Base-by-base conservation (phyloP, 1,140 invertebrate species). In the Eumaeus atala region DNA sequence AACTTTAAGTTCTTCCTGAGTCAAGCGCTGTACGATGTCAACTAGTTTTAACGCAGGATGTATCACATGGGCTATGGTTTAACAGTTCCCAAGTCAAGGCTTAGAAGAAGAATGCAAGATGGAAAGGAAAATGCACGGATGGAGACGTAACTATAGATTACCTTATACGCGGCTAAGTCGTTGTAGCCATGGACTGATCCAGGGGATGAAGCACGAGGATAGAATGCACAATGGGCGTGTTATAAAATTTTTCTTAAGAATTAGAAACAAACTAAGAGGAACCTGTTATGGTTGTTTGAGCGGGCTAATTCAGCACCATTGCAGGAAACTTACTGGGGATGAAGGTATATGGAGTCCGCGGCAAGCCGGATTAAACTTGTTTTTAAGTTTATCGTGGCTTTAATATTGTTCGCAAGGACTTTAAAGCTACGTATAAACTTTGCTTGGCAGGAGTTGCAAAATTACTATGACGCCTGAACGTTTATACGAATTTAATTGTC, bases 301-400 rank as follows among this genome's bases (percentile, higher is more conserved):
- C 58, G 21, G 58, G 58, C 64, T 76, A 75, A 77, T 77, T 77
- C 67, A 65, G 58, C 66, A 59, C 68, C 71, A 74, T 64, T 72
- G 74, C 70, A 83, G 68, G 67, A 72, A 75, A 66, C 69, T 79
- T 75, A 65, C 61, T 49, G 61, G 70, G 18, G 70, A 76, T 73
- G 66, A 75, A 77, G 74, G 72, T 69, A 64, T 76, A 75, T 70
- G 65, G 66, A 73, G 60, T 67, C 64, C 67, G 70, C 65, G 73
- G 73, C 63, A 74, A 80, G 70, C 66, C 67, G 73, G 77, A 80
- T 82, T 82, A 74, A 84, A 79, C 68, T 81, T 77, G 77, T 82
- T 80, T 78, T 84, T 80, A 78, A 84, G 77, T 79, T 82, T 81
- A 82, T 79, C 72, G 71, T 63, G 62, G 72, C 74, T 81, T 81